Conservation (phyloP, 2,888 invertebrate genomes). For the Mystacides longicornis region DNA sequence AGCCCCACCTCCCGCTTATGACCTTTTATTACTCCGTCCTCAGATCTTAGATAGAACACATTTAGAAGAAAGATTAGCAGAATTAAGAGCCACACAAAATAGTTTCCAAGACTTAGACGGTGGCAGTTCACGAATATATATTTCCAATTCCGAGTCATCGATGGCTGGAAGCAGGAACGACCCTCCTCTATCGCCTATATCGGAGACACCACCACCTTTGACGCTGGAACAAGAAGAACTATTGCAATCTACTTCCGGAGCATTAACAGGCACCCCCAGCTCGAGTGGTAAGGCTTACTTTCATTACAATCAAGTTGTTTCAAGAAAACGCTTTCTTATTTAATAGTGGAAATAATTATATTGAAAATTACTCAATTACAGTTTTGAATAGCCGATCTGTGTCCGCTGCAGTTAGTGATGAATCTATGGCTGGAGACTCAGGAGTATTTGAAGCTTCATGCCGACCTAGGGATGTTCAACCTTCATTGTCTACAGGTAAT, state of each 20-base stretch:
- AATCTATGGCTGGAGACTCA: constrained; percentile 93
- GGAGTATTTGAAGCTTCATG: constrained; percentile 88
- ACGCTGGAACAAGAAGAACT: constrained; percentile 38
- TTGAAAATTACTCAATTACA: constrained; percentile 29
- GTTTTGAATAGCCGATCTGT: constrained; percentile 84
- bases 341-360: constrained; percentile 1
- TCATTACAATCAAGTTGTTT: neutral
- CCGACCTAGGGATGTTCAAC: constrained; percentile 40
- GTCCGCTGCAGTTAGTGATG: constrained; percentile 94
- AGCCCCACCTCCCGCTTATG: constrained; percentile 26
- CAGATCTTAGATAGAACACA: constrained; percentile 24
- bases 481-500: constrained; percentile 19
- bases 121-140: constrained; percentile 30
- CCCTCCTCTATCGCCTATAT: constrained; percentile 74
- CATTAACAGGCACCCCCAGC: constrained; percentile 37
- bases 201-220: constrained; percentile 68
- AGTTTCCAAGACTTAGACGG: constrained; percentile 29
- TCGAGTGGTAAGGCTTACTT: constrained; percentile 42
- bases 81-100: constrained; percentile 48
- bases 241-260: constrained; percentile 32
- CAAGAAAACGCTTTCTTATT: neutral
- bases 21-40: constrained; percentile 27
- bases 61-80: constrained; percentile 40
- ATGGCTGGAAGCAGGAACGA: constrained; percentile 30
- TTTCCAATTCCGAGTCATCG: constrained; percentile 13